These are phyloP conservation scores for Calephelis virginiensis DNA, from an alignment of 1,140 invertebrate species.

Conservation along the genomic window DNA sequence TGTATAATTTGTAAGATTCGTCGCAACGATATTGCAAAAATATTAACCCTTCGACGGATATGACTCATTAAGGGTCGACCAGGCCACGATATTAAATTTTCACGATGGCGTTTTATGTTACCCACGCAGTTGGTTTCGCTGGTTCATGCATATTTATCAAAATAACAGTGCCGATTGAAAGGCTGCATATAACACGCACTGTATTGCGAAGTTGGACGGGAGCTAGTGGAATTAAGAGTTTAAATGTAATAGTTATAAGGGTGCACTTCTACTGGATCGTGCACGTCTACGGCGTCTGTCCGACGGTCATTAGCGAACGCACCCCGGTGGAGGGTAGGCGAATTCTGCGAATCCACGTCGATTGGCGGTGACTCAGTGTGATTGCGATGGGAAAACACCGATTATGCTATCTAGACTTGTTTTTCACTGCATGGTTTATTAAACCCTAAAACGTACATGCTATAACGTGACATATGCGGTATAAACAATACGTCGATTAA, in stretches of 20 bases:
- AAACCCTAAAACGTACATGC: background rate
- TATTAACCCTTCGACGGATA: conserved; percentile 71
- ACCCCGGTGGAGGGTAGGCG: conserved; percentile 56
- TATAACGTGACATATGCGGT: no score
- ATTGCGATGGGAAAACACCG: conserved; percentile 54
- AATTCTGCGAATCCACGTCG: conserved; percentile 55
- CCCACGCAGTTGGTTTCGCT: conserved; percentile 65
- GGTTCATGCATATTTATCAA: conserved; percentile 77
- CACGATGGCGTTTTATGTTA: conserved; percentile 74
- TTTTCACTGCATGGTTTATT: conserved; percentile 4
- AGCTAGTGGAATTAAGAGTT: conserved; percentile 57
- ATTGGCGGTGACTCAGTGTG: conserved; percentile 54
- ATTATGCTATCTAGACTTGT: conserved; percentile 49
- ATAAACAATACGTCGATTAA: background rate
- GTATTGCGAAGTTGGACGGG: conserved; percentile 54
- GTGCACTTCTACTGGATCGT: conserved; percentile 59
- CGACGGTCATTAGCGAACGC: conserved; percentile 64
- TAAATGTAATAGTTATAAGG: conserved; percentile 60
- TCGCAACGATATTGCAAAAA: conserved; percentile 62
- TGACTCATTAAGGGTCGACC: conserved; percentile 72
- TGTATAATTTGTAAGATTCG: conserved; percentile 59
- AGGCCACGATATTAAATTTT: conserved; percentile 77
- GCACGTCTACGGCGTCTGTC: conserved; percentile 49
- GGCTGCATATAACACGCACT: conserved; percentile 74
- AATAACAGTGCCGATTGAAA: conserved; percentile 76